Conservation (phyloP, 2,888 invertebrate species). For the Drosophila pseudotakahashii region DNA sequence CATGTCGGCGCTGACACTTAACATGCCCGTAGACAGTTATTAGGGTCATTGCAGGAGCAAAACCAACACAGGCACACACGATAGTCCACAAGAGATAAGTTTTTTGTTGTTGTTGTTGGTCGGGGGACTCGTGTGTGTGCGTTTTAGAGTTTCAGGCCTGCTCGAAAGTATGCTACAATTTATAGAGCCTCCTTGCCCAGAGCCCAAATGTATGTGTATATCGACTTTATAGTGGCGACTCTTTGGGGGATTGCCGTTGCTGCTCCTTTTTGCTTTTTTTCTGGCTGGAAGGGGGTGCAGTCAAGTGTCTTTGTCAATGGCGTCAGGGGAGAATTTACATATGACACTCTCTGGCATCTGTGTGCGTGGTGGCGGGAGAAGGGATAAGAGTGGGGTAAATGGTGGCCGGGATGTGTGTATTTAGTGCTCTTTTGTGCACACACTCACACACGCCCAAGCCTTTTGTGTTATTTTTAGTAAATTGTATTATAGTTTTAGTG, state of each 20-base stretch:
- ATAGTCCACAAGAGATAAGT: conserved; percentile 44
- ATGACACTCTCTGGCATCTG: conserved; percentile 65
- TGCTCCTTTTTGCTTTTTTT: conserved; percentile 23
- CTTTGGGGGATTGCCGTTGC: conserved; percentile 44
- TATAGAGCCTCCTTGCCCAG: conserved; percentile 57
- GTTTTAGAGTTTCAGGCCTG: conserved; percentile 69
- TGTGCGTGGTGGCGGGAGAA: conserved; percentile 8
- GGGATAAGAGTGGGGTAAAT: conserved; percentile 22
- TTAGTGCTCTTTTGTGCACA: conserved; percentile 75
- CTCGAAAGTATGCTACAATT: conserved; percentile 70
- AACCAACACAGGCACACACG: conserved; percentile 43
- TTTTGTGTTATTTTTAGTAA: conserved; percentile 75
- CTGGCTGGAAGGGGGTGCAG: conserved; percentile 20
- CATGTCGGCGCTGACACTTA: conserved; percentile 80
- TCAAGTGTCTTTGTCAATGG: conserved; percentile 78
- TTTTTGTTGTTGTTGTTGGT: conserved; percentile 19
- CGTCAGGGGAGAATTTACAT: conserved; percentile 78
- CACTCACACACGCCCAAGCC: conserved; percentile 32
- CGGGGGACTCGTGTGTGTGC: conserved; percentile 35
- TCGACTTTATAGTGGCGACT: conserved; percentile 67
- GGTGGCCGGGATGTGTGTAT: conserved; percentile 44
- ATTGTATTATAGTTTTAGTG: conserved; percentile 79
- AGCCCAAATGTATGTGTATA: conserved; percentile 77
- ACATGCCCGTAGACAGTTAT: conserved; percentile 80
- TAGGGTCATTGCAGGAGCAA: conserved; percentile 75